These are phyloP conservation scores for Papilio xuthus DNA, from an alignment of 1,140 invertebrate genomes.

Conservation along the genomic window DNA sequence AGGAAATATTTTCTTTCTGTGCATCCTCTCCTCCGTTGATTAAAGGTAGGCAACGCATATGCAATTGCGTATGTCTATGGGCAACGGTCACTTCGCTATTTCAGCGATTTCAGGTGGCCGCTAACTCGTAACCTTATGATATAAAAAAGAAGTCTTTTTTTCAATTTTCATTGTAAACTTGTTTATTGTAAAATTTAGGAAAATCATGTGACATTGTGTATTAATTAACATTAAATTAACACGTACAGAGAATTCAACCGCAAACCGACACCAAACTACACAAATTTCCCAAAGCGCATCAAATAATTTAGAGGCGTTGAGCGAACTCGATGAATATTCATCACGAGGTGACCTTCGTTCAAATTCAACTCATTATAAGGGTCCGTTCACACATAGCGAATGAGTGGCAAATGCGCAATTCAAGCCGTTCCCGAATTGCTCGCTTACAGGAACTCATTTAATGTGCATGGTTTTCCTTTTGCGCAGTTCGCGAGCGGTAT, in stretches of 20 bases:
- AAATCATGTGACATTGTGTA: not conserved
- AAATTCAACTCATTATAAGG: not conserved
- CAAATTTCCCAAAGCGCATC: constrained; percentile 36
- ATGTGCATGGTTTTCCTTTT: too few species aligned
- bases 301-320: constrained; percentile 37
- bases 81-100: too few species aligned
- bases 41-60: too few species aligned
- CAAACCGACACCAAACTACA: constrained; percentile 37
- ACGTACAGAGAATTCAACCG: not conserved
- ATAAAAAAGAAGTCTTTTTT: too few species aligned
- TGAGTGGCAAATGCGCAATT: not conserved
- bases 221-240: not conserved
- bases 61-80: too few species aligned
- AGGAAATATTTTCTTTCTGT: too few species aligned
- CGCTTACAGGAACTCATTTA: too few species aligned
- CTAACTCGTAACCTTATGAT: too few species aligned
- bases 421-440: not conserved
- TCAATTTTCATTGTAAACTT: too few species aligned
- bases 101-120: too few species aligned
- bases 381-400: not conserved
- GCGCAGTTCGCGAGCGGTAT: too few species aligned
- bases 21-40: too few species aligned
- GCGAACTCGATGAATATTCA: constrained; percentile 43
- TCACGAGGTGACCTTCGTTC: not conserved
- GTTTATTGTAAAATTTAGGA: not conserved